Evolutionary conservation across 2,888 invertebrate species (phyloP).

Genomic region (Anarsia innoxiella): DNA sequence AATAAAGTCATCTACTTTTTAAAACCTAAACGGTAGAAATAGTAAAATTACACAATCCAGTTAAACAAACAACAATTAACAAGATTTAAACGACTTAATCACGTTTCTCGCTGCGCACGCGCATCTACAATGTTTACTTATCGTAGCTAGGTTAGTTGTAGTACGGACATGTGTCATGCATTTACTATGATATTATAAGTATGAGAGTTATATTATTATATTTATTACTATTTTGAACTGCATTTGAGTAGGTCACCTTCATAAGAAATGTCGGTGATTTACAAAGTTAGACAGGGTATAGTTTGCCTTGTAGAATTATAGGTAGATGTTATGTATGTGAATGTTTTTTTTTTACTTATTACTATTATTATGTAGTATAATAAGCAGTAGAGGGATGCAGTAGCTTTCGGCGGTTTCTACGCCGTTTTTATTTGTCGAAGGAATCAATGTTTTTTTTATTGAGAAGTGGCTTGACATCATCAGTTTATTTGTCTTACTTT

Average conservation of each 20-base stretch:
- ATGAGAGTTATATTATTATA: slow-evolving; percentile 31
- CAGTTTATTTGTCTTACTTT: too few species aligned
- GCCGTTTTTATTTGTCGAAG: too few species aligned
- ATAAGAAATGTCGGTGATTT: slow-evolving; percentile 28
- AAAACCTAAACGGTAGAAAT: too few species aligned
- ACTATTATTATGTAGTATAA: slow-evolving; percentile 30
- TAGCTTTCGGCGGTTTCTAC: slow-evolving; percentile 44
- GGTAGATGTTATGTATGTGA: slow-evolving; percentile 71
- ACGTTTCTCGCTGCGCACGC: too few species aligned
- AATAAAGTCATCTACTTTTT: too few species aligned
- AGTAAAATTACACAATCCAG: too few species aligned
- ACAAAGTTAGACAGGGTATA: slow-evolving; percentile 26
- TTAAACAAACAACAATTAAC: too few species aligned
- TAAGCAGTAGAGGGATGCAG: slow-evolving; percentile 45
- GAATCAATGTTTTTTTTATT: slow-evolving; percentile 33
- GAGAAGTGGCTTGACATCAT: too few species aligned
- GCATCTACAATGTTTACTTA: too few species aligned
- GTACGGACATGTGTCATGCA: slow-evolving; percentile 49
- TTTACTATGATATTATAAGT: slow-evolving; percentile 48
- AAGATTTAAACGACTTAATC: too few species aligned
- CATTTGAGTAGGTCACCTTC: slow-evolving; percentile 33
- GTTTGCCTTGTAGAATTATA: slow-evolving; percentile 52
- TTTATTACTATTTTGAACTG: slow-evolving; percentile 34
- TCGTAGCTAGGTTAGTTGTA: slow-evolving; percentile 53
- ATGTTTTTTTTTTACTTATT: slow-evolving; percentile 33